Percentiles rank a stretch among this genome's conserved stretches.
These are phyloP conservation scores for Pangasius sanitwongsei DNA, from an alignment of 2,797 vertebrate genomes.

Conservation along the genomic window DNA sequence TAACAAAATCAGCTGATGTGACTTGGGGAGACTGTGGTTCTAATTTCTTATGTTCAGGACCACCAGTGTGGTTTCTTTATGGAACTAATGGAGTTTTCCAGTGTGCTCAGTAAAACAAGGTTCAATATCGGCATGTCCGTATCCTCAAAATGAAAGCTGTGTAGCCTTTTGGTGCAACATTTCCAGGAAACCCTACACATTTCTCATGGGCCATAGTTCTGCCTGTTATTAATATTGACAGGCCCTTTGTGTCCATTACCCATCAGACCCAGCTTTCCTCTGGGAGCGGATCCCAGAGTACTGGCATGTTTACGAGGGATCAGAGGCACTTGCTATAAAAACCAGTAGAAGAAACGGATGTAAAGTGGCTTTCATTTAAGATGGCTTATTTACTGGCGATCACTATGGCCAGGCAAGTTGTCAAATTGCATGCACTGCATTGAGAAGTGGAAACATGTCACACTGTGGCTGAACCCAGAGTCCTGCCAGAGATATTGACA, in stretches of 20 bases:
- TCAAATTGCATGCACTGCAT: neutral
- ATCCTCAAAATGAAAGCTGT: neutral
- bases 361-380: neutral
- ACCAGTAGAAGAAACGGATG: neutral
- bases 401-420: neutral
- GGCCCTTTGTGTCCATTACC: neutral
- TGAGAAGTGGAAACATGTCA: neutral
- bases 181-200: neutral
- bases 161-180: conserved; percentile 16
- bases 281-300: neutral
- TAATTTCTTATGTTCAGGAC: conserved; percentile 46
- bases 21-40: conserved; percentile 41
- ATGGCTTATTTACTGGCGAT: neutral
- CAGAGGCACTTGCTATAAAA: neutral
- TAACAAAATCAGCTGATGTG: conserved; percentile 45
- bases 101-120: neutral
- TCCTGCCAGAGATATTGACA: neutral
- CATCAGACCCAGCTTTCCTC: neutral
- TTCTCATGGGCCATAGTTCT: neutral
- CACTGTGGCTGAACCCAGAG: neutral
- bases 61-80: neutral
- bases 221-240: neutral
- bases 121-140: conserved; percentile 19
- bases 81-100: neutral
- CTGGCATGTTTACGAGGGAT: neutral